Base-by-base conservation (phyloP, 2,888 invertebrate genomes). In the Tiliacea aurago region DNA sequence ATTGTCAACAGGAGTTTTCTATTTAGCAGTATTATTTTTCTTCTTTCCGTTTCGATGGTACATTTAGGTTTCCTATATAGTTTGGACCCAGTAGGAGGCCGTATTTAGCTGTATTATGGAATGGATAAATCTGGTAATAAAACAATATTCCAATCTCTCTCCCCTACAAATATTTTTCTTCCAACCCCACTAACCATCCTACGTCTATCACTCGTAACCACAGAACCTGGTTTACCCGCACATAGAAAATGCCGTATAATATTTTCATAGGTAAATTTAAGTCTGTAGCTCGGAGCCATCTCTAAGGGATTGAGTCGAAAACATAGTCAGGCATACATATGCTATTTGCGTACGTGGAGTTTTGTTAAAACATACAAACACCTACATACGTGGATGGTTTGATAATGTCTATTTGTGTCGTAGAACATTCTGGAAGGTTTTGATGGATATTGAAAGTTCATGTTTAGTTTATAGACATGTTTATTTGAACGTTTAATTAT, bases 231-330 rank as follows among this genome's bases (percentile, higher is more conserved):
- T 71, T 67, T 66, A 43, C 47, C 28, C 59, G 66, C 55, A 58
- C 65, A 79, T 59, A 63, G 68, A 69, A 83, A 79, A 75, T 69
- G 49, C 59, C 41, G 77, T 83, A 90, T 90, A 90, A 92, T 91
- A 91, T 91, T 92, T 93, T 91, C 90, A 90, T 91, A 93, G 89
- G 91, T 87, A 92, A 91, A 92, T 93, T 91, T 88, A 86, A 87
- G 86, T 87, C 83, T 80, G 81, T 84, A 88, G 88, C 87, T 84
- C 83, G 84, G 84, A 82, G 83, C 85, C 75, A 86, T 91, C 93
- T 91, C 93, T 73, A 80, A 90, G 92, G 94, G 87, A 92, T 91
- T 86, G 88, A 85, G 84, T 88, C 84, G 85, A 82, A 82, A 84
- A 83, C 83, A 80, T 63, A 83, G 59, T 43, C 69, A 84, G 79